A percentile compares a stretch with the other conserved stretches of the same genome.
phyloP scores from a whole-genome alignment of 2,797 vertebrate species.

The Karalla daura region DNA sequence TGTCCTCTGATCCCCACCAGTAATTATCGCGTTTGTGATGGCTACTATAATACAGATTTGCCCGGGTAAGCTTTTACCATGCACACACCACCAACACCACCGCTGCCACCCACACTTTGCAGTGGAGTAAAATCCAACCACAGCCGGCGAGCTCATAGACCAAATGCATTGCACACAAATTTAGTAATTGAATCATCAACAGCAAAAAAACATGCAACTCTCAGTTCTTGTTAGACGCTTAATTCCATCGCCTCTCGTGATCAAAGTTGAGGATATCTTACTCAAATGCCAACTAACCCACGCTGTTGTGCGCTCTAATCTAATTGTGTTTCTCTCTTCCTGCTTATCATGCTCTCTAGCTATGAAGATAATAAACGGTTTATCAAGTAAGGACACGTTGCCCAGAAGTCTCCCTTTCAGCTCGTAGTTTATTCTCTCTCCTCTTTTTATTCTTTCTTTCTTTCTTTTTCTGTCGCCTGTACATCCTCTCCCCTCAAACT shows the following conservation, averaged over 20 bases:
- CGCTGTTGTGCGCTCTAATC: conserved; percentile 85
- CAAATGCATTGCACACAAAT: conserved; percentile 37
- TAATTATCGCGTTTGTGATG: conserved; percentile 99
- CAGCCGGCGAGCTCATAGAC: conserved; percentile 42
- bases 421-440: conserved; percentile 65
- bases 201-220: conserved; percentile 51
- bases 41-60: conserved; percentile 99
- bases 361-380: conserved; percentile 99
- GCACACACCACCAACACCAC: conserved; percentile 86
- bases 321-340: conserved; percentile 99
- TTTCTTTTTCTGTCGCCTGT: conserved; percentile 16
- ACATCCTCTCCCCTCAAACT: conserved; percentile 37
- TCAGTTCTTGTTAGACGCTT: conserved; percentile 78
- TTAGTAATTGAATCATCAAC: conserved; percentile 80
- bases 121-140: conserved; percentile 39
- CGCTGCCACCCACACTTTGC: conserved; percentile 48
- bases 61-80: conserved; percentile 97
- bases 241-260: conserved; percentile 67
- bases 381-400: conserved; percentile 99
- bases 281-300: conserved; percentile 75
- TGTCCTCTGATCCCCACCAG: conserved; percentile 93
- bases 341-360: conserved; percentile 99
- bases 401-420: conserved; percentile 88
- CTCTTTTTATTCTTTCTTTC: neutral
- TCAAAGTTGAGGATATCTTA: conserved; percentile 68